Evolutionary conservation across 1,140 invertebrate species (phyloP), one percentile per base, ranked within the genome.

Genomic region (Lasioglossum albipes): DNA sequence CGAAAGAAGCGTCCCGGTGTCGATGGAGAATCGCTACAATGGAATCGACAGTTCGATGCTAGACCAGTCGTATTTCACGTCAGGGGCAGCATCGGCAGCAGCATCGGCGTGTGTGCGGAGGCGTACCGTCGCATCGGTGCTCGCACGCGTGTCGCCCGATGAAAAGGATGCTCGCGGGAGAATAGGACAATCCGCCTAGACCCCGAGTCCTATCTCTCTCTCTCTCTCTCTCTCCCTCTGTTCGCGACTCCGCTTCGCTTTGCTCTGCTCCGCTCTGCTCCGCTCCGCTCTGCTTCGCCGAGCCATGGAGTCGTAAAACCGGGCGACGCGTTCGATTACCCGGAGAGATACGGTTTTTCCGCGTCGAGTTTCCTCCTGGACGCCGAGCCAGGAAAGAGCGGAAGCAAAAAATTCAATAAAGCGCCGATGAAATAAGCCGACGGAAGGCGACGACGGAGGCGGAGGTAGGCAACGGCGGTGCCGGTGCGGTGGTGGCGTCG

Each of bases 21-120:
- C 71, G 79, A 61, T 61, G 69, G 49, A 20, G 62, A 72, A 84
- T 79, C 69, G 73, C 73, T 54, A 78, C 75, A 84, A 79, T 65
- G 77, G 80, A 77, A 82, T 82, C 65, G 71, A 75, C 75, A 78
- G 61, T 54, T 79, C 71, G 65, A 70, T 80, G 54, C 65, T 45
- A 18, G 64, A 41, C 42, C 65, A 59, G 70, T 83, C 78, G 81
- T 69, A 75, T 80, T 75, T 75, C 66, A 74, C 69, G 68, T 82
- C 62, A 45, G 31, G 18, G 42, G 5, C 57, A 59, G 54, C 7
- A 42, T 4, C 9, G 45, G 45, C 45, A 9, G 45, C 45, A 9
- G 45, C 3, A 18, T 41, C 22, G 57, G 6, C 20, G n/a, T 72
- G 62, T 22, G 66, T 18, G 45, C 57, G 7, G 45, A 12, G 45